Evolutionary conservation across 2,888 invertebrate species (phyloP).

Genomic region (Cheilosia vernalis): DNA sequence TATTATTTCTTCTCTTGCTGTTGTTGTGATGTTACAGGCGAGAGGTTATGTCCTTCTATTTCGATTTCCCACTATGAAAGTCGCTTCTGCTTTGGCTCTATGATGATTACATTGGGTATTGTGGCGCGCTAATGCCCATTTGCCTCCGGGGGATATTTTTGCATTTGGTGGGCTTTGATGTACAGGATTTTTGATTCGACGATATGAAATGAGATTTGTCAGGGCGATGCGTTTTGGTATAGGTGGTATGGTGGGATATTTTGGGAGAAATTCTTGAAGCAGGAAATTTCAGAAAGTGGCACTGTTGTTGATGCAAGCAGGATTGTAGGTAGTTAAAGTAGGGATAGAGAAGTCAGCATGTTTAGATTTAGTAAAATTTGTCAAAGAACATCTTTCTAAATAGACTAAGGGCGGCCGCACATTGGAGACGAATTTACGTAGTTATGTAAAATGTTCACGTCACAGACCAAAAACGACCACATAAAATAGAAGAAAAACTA

Average conservation of each 20-base stretch:
- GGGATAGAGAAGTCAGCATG: too few species aligned
- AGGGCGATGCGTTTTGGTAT: conserved; percentile 24
- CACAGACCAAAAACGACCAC: too few species aligned
- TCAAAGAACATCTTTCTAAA: too few species aligned
- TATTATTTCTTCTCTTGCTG: conserved; percentile 63
- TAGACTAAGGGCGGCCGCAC: too few species aligned
- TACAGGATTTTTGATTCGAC: conserved; percentile 47
- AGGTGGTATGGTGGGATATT: conserved; percentile 26
- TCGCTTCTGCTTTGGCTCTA: conserved; percentile 51
- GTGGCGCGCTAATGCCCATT: conserved; percentile 45
- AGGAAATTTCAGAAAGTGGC: background rate
- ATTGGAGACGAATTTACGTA: too few species aligned
- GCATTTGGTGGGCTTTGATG: conserved; percentile 37
- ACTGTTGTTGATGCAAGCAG: too few species aligned
- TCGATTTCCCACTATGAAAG: conserved; percentile 44
- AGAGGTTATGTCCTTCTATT: conserved; percentile 65
- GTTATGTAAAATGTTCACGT: too few species aligned
- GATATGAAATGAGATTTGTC: conserved; percentile 57
- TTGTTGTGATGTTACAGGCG: conserved; percentile 35
- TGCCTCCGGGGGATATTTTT: conserved; percentile 44
- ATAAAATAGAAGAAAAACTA: too few species aligned
- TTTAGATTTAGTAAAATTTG: too few species aligned
- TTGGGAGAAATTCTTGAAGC: background rate
- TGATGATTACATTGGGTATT: conserved; percentile 59
- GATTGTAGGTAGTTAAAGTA: too few species aligned